Percentiles rank a stretch among this genome's conserved stretches.
Conservation (phyloP, 2,113 vertebrate genomes). For the Gymnogyps californianus region DNA sequence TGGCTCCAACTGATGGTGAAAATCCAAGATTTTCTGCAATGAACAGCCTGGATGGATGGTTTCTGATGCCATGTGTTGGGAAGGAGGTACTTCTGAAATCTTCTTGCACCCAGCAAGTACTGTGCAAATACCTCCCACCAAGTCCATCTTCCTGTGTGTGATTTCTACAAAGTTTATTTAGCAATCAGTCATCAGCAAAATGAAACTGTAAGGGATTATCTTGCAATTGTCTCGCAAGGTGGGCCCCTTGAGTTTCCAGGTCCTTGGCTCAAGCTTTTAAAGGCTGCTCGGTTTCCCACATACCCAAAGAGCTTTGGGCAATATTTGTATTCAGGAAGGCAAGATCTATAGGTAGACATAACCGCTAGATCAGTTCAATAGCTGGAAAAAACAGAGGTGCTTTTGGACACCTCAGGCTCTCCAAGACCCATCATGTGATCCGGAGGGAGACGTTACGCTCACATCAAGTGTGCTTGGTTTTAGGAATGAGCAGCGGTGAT, state of each 20-base stretch:
- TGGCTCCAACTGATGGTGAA: not conserved
- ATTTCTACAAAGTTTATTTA: not conserved
- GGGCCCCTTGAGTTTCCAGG: not conserved
- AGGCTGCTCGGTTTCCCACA: not conserved
- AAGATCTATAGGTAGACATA: not conserved
- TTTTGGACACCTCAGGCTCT: not conserved
- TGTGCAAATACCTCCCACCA: not conserved
- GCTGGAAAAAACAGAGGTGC: not conserved
- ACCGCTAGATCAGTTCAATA: not conserved
- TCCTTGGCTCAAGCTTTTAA: not conserved
- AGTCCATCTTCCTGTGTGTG: not conserved
- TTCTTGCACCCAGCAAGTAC: not conserved
- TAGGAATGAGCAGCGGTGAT: not conserved
- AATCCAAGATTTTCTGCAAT: not conserved
- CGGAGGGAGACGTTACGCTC: rapidly evolving
- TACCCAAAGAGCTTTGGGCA: not conserved
- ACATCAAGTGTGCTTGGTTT: not conserved
- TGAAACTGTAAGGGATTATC: not conserved
- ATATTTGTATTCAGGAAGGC: not conserved
- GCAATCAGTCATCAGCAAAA: not conserved
- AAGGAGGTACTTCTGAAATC: not conserved
- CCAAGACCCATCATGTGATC: not conserved
- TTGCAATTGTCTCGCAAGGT: not conserved
- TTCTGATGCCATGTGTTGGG: not conserved
- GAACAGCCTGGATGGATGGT: not conserved